These are phyloP conservation scores for Pectinophora gossypiella DNA, from an alignment of 1,140 invertebrate species.

Conservation along the genomic window DNA sequence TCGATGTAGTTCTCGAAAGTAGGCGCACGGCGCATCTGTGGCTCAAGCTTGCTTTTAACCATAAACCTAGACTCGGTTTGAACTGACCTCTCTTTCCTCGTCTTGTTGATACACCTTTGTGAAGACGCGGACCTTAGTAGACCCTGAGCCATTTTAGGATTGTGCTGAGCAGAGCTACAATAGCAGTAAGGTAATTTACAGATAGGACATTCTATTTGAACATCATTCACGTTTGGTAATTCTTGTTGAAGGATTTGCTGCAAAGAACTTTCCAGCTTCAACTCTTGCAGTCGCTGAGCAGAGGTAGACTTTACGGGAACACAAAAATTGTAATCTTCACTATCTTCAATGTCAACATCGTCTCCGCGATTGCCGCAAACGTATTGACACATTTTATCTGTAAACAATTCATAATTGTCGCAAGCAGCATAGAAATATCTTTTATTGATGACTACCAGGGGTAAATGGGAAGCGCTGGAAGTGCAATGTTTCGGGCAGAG, in stretches of 20 bases:
- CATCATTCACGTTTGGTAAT: conserved; percentile 32
- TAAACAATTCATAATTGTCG: conserved; percentile 45
- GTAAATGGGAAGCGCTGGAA: conserved; percentile 45
- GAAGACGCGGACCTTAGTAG: too few relatives aligned
- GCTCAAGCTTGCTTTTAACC: too few relatives aligned
- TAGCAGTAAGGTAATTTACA: conserved; percentile 45
- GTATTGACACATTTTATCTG: conserved; percentile 40
- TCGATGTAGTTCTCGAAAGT: conserved; percentile 53
- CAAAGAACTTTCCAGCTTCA: conserved; percentile 53
- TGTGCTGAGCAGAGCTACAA: conserved; percentile 25
- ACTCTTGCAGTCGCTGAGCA: conserved; percentile 30
- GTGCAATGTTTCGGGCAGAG: conserved; percentile 50
- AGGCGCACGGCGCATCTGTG: conserved; percentile 45
- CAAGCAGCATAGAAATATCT: conserved; percentile 52
- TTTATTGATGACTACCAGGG: conserved; percentile 55
- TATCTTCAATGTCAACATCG: conserved; percentile 42
- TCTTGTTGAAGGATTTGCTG: conserved; percentile 56
- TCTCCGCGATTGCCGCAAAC: conserved; percentile 30
- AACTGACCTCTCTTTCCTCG: conserved; percentile 30
- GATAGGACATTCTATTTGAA: conserved; percentile 30
- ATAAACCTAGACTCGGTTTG: conserved; percentile 20
- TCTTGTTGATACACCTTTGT: too few relatives aligned
- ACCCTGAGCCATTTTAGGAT: not conserved
- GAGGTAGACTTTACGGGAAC: conserved; percentile 39
- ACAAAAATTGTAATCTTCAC: conserved; percentile 40